Conservation (phyloP, 2,797 vertebrate species). For the Sciurus vulgaris region DNA sequence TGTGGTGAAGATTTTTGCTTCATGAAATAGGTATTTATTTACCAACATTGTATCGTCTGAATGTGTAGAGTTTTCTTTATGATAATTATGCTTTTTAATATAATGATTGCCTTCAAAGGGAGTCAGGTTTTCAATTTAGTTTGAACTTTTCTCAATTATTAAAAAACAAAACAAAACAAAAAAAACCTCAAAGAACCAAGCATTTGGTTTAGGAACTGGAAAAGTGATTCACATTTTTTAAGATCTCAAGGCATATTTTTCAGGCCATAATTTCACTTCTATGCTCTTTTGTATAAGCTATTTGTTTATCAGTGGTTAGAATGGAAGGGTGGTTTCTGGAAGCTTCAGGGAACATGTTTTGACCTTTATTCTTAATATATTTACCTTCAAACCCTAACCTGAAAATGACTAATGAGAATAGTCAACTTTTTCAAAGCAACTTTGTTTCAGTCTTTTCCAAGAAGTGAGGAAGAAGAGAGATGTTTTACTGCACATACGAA, state of each 20-base stretch:
- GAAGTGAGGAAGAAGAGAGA: neutral
- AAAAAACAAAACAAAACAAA: neutral
- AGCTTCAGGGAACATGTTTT: neutral
- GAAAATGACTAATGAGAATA: slow-evolving; percentile 51
- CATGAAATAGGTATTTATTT: neutral
- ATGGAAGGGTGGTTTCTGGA: neutral
- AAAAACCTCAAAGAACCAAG: neutral
- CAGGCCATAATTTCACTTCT: neutral
- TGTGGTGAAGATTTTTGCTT: neutral
- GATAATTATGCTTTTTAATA: neutral
- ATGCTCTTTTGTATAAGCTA: neutral
- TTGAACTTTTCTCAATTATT: neutral
- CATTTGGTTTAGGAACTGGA: neutral
- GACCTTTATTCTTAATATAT: slow-evolving; percentile 51
- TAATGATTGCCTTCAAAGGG: neutral
- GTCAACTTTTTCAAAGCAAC: slow-evolving; percentile 36
- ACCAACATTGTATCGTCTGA: neutral
- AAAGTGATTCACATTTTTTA: neutral
- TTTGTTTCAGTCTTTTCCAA: slow-evolving; percentile 44
- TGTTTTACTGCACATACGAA: slow-evolving; percentile 6
- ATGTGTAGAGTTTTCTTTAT: neutral
- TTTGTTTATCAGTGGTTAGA: slow-evolving; percentile 5
- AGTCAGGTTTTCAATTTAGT: neutral
- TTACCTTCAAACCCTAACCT: slow-evolving; percentile 34
- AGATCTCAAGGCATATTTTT: slow-evolving; percentile 30